These are phyloP conservation scores for Mustela erminea DNA, from an alignment of 2,797 vertebrate species.

Conservation along the genomic window DNA sequence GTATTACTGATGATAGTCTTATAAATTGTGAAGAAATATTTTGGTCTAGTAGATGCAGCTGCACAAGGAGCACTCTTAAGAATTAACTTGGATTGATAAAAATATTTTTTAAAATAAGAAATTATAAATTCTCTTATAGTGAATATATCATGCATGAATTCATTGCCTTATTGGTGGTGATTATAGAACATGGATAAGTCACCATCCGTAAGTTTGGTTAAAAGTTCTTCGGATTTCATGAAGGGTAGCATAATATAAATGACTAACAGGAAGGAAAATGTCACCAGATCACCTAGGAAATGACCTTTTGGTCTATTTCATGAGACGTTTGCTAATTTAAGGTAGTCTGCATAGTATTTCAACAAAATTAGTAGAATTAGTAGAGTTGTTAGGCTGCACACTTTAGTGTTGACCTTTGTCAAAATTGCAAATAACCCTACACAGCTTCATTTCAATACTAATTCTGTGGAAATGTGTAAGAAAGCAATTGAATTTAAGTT, in stretches of 20 bases:
- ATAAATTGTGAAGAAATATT: constrained; percentile 50
- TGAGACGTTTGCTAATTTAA: constrained; percentile 61
- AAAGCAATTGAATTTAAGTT: constrained; percentile 81
- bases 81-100: neutral
- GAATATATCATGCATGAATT: neutral
- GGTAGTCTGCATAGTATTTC: constrained; percentile 66
- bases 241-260: constrained; percentile 17
- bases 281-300: constrained; percentile 27
- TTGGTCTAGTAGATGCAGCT: neutral
- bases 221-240: constrained; percentile 5
- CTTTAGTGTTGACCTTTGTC: constrained; percentile 83
- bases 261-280: constrained; percentile 21
- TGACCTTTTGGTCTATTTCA: constrained; percentile 61
- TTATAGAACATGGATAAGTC: neutral
- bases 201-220: neutral
- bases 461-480: constrained; percentile 82
- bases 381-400: constrained; percentile 69
- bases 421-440: constrained; percentile 84
- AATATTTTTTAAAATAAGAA: neutral
- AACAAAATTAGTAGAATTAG: constrained; percentile 84
- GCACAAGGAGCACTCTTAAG: neutral
- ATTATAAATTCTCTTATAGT: neutral
- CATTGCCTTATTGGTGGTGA: neutral
- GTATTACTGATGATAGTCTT: neutral
- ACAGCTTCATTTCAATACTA: constrained; percentile 81